Conservation (phyloP, 2,888 invertebrate species). For the Calameuta filiformis region DNA sequence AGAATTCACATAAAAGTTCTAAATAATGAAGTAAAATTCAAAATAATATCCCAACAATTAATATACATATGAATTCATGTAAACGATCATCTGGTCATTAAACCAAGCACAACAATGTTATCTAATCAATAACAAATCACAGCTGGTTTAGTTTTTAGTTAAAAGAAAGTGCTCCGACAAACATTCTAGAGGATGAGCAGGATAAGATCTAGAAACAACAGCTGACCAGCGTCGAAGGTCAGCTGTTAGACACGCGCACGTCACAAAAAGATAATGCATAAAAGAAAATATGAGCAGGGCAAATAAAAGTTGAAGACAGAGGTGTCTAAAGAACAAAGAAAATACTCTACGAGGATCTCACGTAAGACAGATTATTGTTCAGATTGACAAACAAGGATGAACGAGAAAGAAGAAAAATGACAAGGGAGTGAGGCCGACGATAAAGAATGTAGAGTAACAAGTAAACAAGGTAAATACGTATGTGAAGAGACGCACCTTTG, state of each 20-base stretch:
- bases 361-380: background rate
- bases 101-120: no score
- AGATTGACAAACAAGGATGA: slow-evolving; percentile 18
- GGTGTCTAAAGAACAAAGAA: no score
- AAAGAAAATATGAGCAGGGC: background rate
- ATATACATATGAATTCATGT: no score
- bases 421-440: slow-evolving; percentile 10
- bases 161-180: no score
- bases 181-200: no score
- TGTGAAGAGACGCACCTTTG: slow-evolving; percentile 71
- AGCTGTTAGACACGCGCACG: slow-evolving; percentile 38
- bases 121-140: no score
- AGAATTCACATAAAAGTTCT: no score
- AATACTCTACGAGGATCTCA: no score
- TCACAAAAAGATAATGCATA: background rate
- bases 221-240: slow-evolving; percentile 45
- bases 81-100: no score
- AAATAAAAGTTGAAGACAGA: background rate
- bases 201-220: slow-evolving; percentile 30
- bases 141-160: no score
- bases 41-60: no score
- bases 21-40: no score
- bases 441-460: slow-evolving; percentile 16
- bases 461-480: slow-evolving; percentile 1
- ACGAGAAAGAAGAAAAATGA: slow-evolving; percentile 11